Evolutionary conservation across 2,888 invertebrate genomes (phyloP), one percentile per base, ranked within the genome.

Genomic region (Trachelus tabidus): DNA sequence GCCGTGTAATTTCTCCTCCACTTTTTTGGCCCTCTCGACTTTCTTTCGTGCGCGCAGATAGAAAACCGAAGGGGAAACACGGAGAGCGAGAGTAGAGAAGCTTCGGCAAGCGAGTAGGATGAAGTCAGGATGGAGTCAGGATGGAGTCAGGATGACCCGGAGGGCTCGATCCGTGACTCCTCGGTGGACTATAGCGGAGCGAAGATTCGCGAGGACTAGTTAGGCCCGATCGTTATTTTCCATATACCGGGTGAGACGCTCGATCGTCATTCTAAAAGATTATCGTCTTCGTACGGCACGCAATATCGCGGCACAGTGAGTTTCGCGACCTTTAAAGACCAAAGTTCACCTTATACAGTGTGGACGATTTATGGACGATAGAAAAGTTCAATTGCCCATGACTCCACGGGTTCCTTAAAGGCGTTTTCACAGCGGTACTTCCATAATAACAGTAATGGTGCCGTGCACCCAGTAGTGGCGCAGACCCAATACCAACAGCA

Each of bases 321-420:
- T 87, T 86, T 85, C 87, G 83, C 87, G 90, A 90, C 90, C 90
- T 90, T 89, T 91, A 87, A 88, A 89, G 88, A 88, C 85, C 88
- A 90, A 90, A 90, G 90, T 90, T 90, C 90, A 87, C 89, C 87
- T 83, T 89, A 89, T 89, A 89, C 86, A 87, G 85, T 87, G 82
- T 84, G 84, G 86, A 86, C 86, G 85, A 89, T 86, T 89, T 89
- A 88, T 86, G 83, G 83, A 85, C 84, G 82, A 80, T 82, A 81
- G 82, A 82, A 89, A 89, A 89, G 89, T 90, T 90, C 88, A 90
- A 86, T 87, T 84, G 85, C 85, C 85, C 80, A 80, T 83, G 82
- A 83, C 79, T 83, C 75, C 74, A 76, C 77, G 77, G 23, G 23
- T 23, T 56, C 56, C 56, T 56, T 56, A 56, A 56, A 56, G 56